phyloP scores from a whole-genome alignment of 2,113 vertebrate species.

The Lathamus discolor region DNA sequence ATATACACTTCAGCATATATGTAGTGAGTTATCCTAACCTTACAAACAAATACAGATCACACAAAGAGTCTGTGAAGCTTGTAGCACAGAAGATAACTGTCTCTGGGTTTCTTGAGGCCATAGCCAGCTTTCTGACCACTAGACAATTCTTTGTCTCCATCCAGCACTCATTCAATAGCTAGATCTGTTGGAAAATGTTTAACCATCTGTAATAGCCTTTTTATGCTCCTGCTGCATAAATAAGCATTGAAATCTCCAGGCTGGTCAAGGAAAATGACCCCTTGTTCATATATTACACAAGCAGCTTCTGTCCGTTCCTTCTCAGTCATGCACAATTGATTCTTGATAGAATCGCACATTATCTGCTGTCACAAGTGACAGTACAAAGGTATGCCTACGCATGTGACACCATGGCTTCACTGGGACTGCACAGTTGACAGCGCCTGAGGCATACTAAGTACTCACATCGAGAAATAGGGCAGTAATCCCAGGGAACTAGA shows the following conservation, averaged over 20 bases:
- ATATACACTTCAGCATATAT: not conserved
- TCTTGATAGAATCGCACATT: not conserved
- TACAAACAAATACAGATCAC: not conserved
- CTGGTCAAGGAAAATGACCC: conserved; percentile 28
- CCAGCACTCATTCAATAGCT: conserved; percentile 15
- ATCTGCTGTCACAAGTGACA: not conserved
- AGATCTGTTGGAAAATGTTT: conserved; percentile 48
- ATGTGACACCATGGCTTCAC: not conserved
- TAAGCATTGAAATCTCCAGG: conserved; percentile 38
- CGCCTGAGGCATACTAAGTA: conserved; percentile 28
- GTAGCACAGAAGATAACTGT: conserved; percentile 13
- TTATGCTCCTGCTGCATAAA: conserved; percentile 40
- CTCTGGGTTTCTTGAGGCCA: conserved; percentile 32
- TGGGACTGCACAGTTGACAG: not conserved
- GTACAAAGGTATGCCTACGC: not conserved
- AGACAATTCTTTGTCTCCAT: conserved; percentile 26
- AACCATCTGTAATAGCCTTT: conserved; percentile 35
- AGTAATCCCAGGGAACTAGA: conserved; percentile 94
- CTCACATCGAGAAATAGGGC: conserved; percentile 91
- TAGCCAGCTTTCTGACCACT: conserved; percentile 5
- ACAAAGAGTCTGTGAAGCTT: not conserved
- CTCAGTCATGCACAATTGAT: not conserved
- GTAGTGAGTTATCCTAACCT: not conserved
- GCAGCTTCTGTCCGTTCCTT: conserved; percentile 11
- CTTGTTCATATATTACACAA: conserved; percentile 32